Conservation (phyloP, 1,140 invertebrate species). For the Latrodectus geometricus region DNA sequence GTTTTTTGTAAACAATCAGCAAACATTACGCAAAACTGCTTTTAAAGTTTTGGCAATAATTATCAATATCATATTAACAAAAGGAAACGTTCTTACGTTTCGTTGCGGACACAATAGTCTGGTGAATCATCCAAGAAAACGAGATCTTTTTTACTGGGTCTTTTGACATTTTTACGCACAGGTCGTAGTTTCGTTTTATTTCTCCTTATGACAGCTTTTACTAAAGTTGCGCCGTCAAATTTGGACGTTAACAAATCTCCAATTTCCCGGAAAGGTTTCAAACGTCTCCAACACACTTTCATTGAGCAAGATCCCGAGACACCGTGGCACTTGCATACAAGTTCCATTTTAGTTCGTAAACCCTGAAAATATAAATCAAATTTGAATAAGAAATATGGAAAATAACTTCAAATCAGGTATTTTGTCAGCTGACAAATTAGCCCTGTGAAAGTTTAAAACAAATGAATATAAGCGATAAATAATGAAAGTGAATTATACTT, state of each 20-base stretch:
- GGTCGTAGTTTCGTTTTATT: constrained; percentile 61
- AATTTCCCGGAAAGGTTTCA: constrained; percentile 74
- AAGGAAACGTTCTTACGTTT: constrained; percentile 76
- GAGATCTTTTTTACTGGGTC: constrained; percentile 73
- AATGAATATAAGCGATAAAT: no score
- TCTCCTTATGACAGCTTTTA: constrained; percentile 61
- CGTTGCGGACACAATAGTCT: constrained; percentile 87
- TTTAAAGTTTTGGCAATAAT: background rate
- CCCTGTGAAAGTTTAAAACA: no score
- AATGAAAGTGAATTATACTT: no score
- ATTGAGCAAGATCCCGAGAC: constrained; percentile 95
- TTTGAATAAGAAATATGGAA: no score
- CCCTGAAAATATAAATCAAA: constrained; percentile 3
- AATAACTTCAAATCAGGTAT: no score
- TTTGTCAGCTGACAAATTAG: no score
- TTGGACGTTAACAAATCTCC: constrained; percentile 68
- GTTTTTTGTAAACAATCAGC: no score
- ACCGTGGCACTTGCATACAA: constrained; percentile 92
- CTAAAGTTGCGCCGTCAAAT: constrained; percentile 69
- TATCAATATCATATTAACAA: background rate
- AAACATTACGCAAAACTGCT: no score
- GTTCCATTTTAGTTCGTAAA: constrained; percentile 45
- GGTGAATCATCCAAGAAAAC: constrained; percentile 87
- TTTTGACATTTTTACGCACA: constrained; percentile 63
- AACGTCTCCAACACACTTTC: constrained; percentile 90